Percentiles rank a stretch among this genome's conserved stretches.
These are phyloP conservation scores for Rutpela maculata DNA, from an alignment of 2,888 invertebrate species.

Conservation along the genomic window DNA sequence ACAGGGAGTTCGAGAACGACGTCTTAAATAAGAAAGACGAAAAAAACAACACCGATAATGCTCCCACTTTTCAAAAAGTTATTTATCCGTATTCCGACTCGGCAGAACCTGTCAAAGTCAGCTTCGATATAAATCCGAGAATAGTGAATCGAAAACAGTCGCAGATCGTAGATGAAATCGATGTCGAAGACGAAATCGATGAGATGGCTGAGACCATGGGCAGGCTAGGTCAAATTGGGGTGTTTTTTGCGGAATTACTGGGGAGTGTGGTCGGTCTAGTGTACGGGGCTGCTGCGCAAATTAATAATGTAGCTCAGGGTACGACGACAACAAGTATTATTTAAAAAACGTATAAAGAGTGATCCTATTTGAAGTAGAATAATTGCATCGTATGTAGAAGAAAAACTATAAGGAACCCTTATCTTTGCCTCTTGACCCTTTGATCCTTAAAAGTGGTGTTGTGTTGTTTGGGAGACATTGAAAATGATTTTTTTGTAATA, in stretches of 20 bases:
- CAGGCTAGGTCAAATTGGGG: constrained; percentile 58
- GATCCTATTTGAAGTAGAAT: no score
- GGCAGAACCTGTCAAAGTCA: constrained; percentile 47
- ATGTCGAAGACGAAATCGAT: constrained; percentile 22
- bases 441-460: no score
- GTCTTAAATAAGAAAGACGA: not conserved
- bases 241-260: constrained; percentile 66
- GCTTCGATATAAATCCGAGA: constrained; percentile 49
- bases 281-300: constrained; percentile 66
- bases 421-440: no score
- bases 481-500: no score
- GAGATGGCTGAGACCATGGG: constrained; percentile 30
- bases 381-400: no score
- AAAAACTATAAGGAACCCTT: no score
- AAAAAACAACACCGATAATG: constrained; percentile 13
- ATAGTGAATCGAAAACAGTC: constrained; percentile 28
- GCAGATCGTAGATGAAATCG: not conserved
- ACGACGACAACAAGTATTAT: not conserved
- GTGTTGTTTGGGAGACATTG: no score
- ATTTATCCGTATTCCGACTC: constrained; percentile 39
- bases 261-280: constrained; percentile 65
- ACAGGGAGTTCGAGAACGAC: not conserved
- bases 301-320: constrained; percentile 41
- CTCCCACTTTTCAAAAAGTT: constrained; percentile 25
- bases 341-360: not conserved